Evolutionary conservation across 1,140 invertebrate species (phyloP).

Genomic region (Drosophila kepulauana): DNA sequence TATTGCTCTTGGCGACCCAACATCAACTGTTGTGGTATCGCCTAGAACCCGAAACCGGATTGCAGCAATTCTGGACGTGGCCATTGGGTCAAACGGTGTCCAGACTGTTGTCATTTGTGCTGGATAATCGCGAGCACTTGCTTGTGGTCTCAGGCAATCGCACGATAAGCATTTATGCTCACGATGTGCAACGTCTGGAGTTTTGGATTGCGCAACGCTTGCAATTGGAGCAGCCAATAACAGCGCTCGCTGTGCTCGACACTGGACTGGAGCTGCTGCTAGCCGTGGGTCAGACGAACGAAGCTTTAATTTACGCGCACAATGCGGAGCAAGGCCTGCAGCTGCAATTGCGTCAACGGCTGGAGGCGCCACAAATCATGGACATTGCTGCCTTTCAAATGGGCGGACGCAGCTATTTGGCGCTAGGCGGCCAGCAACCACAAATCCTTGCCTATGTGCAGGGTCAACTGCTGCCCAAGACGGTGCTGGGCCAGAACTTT

Average conservation of each 20-base stretch:
- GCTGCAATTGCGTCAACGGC: slow-evolving; percentile 47
- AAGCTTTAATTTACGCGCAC: slow-evolving; percentile 58
- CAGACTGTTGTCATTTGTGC: slow-evolving; percentile 51
- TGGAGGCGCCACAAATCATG: slow-evolving; percentile 52
- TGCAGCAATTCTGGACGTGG: slow-evolving; percentile 65
- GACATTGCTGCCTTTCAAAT: slow-evolving; percentile 79
- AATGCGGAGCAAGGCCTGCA: slow-evolving; percentile 46
- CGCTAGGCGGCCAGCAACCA: slow-evolving; percentile 81
- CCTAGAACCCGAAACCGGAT: slow-evolving; percentile 11
- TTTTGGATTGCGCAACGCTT: slow-evolving; percentile 75
- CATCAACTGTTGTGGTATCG: slow-evolving; percentile 65
- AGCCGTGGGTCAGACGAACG: slow-evolving; percentile 65
- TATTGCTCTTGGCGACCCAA: slow-evolving; percentile 54
- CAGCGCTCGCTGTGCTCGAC: slow-evolving; percentile 64
- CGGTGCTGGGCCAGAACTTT: slow-evolving; percentile 80
- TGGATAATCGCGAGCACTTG: slow-evolving; percentile 58
- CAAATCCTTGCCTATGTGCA: slow-evolving; percentile 84
- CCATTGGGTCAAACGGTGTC: slow-evolving; percentile 35
- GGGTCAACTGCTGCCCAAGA: slow-evolving; percentile 68
- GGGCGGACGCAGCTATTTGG: slow-evolving; percentile 85
- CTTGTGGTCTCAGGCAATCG: slow-evolving; percentile 36
- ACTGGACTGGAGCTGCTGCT: slow-evolving; percentile 69
- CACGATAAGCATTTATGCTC: slow-evolving; percentile 70
- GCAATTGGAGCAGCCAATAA: slow-evolving; percentile 48
- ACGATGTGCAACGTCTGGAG: slow-evolving; percentile 58